Conservation (phyloP, 2,797 vertebrate species). For the Sphenopsis melanotis region DNA sequence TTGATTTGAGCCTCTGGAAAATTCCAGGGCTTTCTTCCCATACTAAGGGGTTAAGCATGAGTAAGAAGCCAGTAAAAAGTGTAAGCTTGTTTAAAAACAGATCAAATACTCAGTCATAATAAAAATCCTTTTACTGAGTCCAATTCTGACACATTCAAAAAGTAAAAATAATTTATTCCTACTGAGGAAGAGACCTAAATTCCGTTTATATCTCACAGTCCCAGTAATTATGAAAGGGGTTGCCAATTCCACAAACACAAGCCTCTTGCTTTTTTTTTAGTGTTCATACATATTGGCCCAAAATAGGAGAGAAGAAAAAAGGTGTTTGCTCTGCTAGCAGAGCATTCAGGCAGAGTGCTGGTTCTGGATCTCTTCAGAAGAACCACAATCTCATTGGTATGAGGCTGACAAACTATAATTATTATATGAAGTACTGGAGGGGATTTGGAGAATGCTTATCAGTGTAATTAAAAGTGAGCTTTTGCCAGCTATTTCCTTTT, state of each 20-base stretch:
- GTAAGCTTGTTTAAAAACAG: not conserved
- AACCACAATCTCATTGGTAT: not conserved
- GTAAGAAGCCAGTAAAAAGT: not conserved
- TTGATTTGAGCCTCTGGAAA: constrained; percentile 22
- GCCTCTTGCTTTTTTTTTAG: not conserved
- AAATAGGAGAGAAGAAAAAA: not conserved
- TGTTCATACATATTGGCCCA: not conserved
- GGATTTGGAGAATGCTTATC: constrained; percentile 18
- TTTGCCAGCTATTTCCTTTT: constrained; percentile 43
- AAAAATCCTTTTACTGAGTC: not conserved
- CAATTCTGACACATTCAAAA: constrained; percentile 19
- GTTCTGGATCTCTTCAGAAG: not conserved
- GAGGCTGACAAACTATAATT: constrained; percentile 50
- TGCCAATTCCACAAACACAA: not conserved
- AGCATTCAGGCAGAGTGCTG: not conserved
- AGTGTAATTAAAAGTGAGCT: constrained; percentile 53
- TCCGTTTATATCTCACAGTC: not conserved
- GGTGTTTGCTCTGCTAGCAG: not conserved
- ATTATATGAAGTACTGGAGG: constrained; percentile 18
- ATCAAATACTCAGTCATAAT: not conserved
- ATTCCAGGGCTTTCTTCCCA: not conserved
- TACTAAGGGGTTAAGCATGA: not conserved
- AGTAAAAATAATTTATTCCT: constrained; percentile 33
- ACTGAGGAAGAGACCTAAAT: constrained; percentile 7
- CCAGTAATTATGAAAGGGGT: not conserved